Evolutionary conservation across 2,797 vertebrate species (phyloP), one percentile per base, ranked within the genome.

Genomic region (Sebastes hubbsi): DNA sequence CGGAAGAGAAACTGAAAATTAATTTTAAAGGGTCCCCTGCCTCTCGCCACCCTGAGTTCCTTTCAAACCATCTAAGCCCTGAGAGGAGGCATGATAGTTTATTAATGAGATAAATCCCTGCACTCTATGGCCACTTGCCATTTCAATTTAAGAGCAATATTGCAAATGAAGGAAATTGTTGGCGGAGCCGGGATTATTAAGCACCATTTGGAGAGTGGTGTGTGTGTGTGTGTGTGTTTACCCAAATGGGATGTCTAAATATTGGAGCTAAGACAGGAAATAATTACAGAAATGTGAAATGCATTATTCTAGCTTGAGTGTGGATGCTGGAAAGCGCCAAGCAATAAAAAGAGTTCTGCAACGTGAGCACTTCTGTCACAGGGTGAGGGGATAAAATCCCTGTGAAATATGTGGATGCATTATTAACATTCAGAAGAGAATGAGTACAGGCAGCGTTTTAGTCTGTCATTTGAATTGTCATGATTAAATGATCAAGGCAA

Each of bases 141-240:
- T 80, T 92, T 88, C 64, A 80, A 83, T 75, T 67, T 20, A 77
- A 77, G 46, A 82, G 82, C 78, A 85, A 81, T 78, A 71, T 42
- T 61, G 42, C 27, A 69, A 71, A 77, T 83, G 46, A 85, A 65
- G 29, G 29, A 86, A 73, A 84, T 66, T 59, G 36, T 68, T 72
- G 27, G 66, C 12, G 20, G 60, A 70, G 61, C 49, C 62, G 36
- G 20, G 20, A 79, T 74, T 70, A 72, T 72, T 74, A 82, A 71
- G 68, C 46, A 59, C 65, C 61, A 72, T 79, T 75, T 74, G 46
- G 65, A 70, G 34, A 69, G 58, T 25, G n/a, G 46, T 46, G 69
- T 59, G 27, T 55, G 58, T 78, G 7, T 72, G 69, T 61, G 7
- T 68, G 65, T 61, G 46, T 38, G 52, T 78, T 70, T 60, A 72